Conservation (phyloP, 1,140 invertebrate species). For the Drosophila paulistorum region DNA sequence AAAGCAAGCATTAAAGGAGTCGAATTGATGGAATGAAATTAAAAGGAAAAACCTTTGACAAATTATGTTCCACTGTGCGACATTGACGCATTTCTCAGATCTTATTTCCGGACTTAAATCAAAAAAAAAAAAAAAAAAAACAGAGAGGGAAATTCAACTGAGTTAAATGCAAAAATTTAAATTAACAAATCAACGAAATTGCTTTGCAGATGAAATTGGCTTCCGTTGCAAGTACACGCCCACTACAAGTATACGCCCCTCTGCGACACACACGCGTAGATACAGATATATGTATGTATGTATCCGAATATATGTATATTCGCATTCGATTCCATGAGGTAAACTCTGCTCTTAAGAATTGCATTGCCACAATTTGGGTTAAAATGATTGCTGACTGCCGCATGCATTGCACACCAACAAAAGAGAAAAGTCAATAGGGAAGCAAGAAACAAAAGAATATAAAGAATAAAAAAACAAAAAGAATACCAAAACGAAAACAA, state of each 20-base stretch:
- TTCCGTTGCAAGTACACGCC: slow-evolving; percentile 37
- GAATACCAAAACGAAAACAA: slow-evolving; percentile 67
- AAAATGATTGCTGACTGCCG: slow-evolving; percentile 68
- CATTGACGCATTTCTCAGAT: neutral
- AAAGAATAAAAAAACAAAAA: slow-evolving; percentile 67
- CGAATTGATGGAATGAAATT: too few relatives aligned
- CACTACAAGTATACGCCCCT: neutral
- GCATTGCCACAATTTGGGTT: slow-evolving; percentile 67
- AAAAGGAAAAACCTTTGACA: neutral
- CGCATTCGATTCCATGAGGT: slow-evolving; percentile 42
- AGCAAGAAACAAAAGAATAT: slow-evolving; percentile 62
- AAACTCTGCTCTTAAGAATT: slow-evolving; percentile 53
- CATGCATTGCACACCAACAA: slow-evolving; percentile 37
- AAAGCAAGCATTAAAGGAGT: too few relatives aligned
- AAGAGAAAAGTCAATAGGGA: slow-evolving; percentile 55
- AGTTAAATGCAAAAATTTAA: slow-evolving; percentile 57
- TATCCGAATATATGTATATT: neutral
- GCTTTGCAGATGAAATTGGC: slow-evolving; percentile 34
- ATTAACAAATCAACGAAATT: slow-evolving; percentile 57
- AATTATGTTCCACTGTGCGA: slow-evolving; percentile 20
- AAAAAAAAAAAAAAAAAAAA: slow-evolving; percentile 36
- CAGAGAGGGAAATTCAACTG: slow-evolving; percentile 28
- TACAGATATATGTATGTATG: too few relatives aligned
- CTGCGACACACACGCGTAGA: slow-evolving; percentile 17
- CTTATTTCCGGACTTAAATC: slow-evolving; percentile 6